Evolutionary conservation across 2,797 vertebrate genomes (phyloP).

Genomic region (Chromobotia macracanthus): DNA sequence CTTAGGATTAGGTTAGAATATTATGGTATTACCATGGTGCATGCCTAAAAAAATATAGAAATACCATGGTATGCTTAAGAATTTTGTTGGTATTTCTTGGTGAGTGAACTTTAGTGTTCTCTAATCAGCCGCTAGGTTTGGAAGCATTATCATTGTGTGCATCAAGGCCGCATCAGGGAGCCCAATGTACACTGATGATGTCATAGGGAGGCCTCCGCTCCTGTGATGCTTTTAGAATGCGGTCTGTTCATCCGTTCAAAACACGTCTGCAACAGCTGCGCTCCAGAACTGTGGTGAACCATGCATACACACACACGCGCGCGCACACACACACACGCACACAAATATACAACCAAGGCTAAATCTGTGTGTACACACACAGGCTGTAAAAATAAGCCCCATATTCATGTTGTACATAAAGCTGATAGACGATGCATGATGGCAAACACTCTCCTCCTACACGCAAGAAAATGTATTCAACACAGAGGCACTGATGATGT

Average conservation of each 20-base stretch:
- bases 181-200: conserved; percentile 70
- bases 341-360: conserved; percentile 43
- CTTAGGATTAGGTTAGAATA: too few species aligned
- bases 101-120: neutral
- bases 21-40: neutral
- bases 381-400: conserved; percentile 58
- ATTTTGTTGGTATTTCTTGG: neutral
- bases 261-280: conserved; percentile 69
- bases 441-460: conserved; percentile 34
- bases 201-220: conserved; percentile 65
- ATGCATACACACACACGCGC: too few species aligned
- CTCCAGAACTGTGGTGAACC: conserved; percentile 59
- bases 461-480: conserved; percentile 57
- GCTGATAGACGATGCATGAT: conserved; percentile 33
- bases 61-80: neutral
- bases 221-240: conserved; percentile 76
- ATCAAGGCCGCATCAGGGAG: conserved; percentile 41
- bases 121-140: conserved; percentile 51
- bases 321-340: conserved; percentile 16
- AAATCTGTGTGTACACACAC: conserved; percentile 61
- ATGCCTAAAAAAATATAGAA: neutral
- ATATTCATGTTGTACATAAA: conserved; percentile 57
- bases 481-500: conserved; percentile 59
- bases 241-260: conserved; percentile 65
- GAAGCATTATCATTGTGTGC: conserved; percentile 59